Conservation (phyloP, 2,888 invertebrate genomes). For the Caradrina kadenii region DNA sequence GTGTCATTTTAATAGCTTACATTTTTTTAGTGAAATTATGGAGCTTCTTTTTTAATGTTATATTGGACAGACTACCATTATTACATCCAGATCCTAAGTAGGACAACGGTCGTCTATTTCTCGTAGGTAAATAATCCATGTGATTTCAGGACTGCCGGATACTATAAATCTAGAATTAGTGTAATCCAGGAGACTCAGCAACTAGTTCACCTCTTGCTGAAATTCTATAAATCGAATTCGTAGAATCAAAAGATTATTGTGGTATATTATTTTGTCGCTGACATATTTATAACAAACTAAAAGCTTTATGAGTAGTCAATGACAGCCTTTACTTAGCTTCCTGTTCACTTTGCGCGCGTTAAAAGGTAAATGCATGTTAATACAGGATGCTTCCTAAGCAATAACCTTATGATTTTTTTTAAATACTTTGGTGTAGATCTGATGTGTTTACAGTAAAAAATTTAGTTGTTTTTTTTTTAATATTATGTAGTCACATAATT, state of each 20-base stretch:
- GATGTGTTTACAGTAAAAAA: background rate
- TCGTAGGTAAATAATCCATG: slow-evolving; percentile 29
- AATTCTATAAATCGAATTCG: slow-evolving; percentile 31
- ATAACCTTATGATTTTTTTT: too few relatives aligned
- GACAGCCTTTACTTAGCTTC: slow-evolving; percentile 34
- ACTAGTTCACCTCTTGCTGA: slow-evolving; percentile 15
- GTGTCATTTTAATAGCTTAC: too few relatives aligned
- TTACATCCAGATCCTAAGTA: background rate
- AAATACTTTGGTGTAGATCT: background rate
- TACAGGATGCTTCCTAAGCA: background rate
- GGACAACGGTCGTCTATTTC: slow-evolving; percentile 19
- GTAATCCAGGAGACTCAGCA: slow-evolving; percentile 37
- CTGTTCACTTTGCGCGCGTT: slow-evolving; percentile 11
- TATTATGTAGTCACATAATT: background rate
- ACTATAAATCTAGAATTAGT: slow-evolving; percentile 32
- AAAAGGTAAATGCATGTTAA: slow-evolving; percentile 27
- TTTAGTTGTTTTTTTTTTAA: background rate
- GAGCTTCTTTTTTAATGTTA: too few relatives aligned
- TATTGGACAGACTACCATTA: too few relatives aligned
- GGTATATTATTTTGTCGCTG: slow-evolving; percentile 27
- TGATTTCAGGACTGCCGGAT: slow-evolving; percentile 48
- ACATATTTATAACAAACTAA: slow-evolving; percentile 44
- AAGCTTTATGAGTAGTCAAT: slow-evolving; percentile 35
- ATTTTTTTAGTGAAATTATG: too few relatives aligned
- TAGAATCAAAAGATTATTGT: slow-evolving; percentile 40